Percentiles rank a stretch among this genome's conserved stretches.
Conservation (phyloP, 2,888 invertebrate genomes). For the Meandrusa payeni region DNA sequence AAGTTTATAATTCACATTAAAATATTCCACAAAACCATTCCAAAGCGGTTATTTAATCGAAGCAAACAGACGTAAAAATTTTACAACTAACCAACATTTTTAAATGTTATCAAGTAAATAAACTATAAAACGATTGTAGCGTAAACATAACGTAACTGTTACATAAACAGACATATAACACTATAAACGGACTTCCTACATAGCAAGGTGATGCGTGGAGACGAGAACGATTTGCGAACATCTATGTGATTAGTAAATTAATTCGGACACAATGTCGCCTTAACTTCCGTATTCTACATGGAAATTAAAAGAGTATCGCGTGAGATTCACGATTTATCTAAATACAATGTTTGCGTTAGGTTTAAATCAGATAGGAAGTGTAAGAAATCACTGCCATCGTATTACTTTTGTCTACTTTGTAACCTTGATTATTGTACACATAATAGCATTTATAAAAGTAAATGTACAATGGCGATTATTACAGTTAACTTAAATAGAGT, state of each 20-base stretch:
- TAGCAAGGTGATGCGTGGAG: constrained; percentile 1
- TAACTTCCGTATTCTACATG: constrained; percentile 17
- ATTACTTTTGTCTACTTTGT: too few species aligned
- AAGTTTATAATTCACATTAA: too few species aligned
- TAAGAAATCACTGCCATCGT: too few species aligned
- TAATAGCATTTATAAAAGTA: too few species aligned
- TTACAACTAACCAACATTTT: not conserved
- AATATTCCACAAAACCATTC: too few species aligned
- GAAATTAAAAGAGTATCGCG: constrained; percentile 4
- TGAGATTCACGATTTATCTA: constrained; percentile 24
- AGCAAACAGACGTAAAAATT: too few species aligned
- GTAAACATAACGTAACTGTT: not conserved
- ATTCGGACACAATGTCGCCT: constrained; percentile 27
- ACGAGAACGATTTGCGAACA: constrained; percentile 9
- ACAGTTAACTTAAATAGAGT: too few species aligned
- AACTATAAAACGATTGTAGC: constrained; percentile 1
- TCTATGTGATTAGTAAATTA: constrained; percentile 26
- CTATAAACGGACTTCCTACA: constrained; percentile 16
- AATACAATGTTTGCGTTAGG: constrained; percentile 26
- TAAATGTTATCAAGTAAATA: constrained; percentile 3
- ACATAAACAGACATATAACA: constrained; percentile 15
- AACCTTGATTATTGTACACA: too few species aligned
- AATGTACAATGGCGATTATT: too few species aligned
- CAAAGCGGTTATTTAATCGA: too few species aligned
- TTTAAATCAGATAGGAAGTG: constrained; percentile 10